A percentile compares a stretch with the other conserved stretches of the same genome.
Conservation (phyloP, 2,113 vertebrate species). For the Corythornis madagascariensis region DNA sequence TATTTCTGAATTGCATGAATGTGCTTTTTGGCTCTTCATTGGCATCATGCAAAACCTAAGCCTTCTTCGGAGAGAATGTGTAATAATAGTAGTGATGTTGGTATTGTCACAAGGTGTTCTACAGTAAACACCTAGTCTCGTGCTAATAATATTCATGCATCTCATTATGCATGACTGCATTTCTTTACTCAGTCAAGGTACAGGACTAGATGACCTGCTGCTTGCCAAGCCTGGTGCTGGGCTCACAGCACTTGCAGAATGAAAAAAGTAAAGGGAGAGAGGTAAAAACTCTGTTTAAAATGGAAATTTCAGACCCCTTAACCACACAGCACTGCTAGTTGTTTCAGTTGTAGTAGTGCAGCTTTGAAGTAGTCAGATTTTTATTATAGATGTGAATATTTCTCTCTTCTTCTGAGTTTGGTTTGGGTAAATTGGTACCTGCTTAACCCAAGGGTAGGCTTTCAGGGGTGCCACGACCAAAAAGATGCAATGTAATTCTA, state of each 20-base stretch:
- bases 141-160: neutral
- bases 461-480: neutral
- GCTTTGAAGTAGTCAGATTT: slow-evolving; percentile 1
- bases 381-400: neutral
- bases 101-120: neutral
- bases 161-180: neutral
- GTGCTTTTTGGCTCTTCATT: neutral
- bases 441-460: neutral
- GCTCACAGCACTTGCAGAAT: neutral
- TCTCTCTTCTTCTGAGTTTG: neutral
- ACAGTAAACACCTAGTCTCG: neutral
- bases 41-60: neutral
- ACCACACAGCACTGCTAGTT: neutral
- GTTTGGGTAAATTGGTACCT: neutral
- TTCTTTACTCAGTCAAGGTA: neutral
- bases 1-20: neutral
- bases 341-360: neutral
- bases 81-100: neutral
- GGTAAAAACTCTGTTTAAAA: neutral
- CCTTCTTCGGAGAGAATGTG: neutral
- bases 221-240: neutral
- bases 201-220: neutral
- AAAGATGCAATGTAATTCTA: neutral
- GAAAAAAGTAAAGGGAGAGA: neutral
- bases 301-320: neutral